A percentile compares a stretch with the other conserved stretches of the same genome.
These are phyloP conservation scores for Xiphophorus couchianus DNA, from an alignment of 2,113 vertebrate genomes.

Conservation along the genomic window DNA sequence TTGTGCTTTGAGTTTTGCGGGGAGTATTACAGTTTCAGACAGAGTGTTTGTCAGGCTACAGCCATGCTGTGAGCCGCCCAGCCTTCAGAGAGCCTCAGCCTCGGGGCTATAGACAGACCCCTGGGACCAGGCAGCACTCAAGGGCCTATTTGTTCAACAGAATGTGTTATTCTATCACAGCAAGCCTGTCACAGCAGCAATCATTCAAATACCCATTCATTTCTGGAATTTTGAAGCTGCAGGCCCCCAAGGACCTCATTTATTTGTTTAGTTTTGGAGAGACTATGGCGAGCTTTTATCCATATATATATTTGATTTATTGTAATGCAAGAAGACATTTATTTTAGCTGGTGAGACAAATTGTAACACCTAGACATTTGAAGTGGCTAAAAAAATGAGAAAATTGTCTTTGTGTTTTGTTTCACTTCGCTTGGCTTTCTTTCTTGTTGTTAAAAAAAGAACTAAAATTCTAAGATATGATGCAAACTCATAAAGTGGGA, in stretches of 20 bases:
- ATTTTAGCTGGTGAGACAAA: constrained; percentile 2
- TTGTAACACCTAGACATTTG: neutral
- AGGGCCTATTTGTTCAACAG: constrained; percentile 84
- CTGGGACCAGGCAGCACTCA: constrained; percentile 78
- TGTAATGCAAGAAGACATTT: neutral
- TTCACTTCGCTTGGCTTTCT: neutral
- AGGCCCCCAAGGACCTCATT: constrained; percentile 55
- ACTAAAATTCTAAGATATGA: neutral
- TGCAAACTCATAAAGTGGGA: neutral
- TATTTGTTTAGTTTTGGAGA: constrained; percentile 59
- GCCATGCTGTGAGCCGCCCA: constrained; percentile 74
- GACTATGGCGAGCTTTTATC: constrained; percentile 24
- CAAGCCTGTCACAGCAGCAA: constrained; percentile 81
- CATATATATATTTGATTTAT: constrained; percentile 25
- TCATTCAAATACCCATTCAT: constrained; percentile 82
- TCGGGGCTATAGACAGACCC: constrained; percentile 80
- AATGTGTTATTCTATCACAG: constrained; percentile 84
- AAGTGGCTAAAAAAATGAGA: neutral
- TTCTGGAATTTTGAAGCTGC: constrained; percentile 63
- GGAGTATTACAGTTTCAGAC: constrained; percentile 58
- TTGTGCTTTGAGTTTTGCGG: constrained; percentile 37
- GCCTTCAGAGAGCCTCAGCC: constrained; percentile 73
- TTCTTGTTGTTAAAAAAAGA: neutral
- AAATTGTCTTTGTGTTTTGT: neutral
- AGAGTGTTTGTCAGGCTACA: constrained; percentile 71